Evolutionary conservation across 2,113 vertebrate genomes (phyloP).

Genomic region (Hemicordylus capensis): DNA sequence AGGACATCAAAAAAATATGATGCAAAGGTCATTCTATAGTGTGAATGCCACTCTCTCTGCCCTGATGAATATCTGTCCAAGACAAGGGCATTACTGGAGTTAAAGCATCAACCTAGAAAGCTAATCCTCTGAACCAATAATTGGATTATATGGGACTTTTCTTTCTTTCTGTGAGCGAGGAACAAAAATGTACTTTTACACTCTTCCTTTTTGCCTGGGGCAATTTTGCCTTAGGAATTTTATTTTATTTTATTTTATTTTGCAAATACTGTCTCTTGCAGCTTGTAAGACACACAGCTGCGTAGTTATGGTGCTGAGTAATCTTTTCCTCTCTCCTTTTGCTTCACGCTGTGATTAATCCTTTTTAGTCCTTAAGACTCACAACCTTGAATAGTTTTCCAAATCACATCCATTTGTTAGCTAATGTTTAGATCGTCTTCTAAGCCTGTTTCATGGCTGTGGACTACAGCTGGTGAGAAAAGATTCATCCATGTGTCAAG

Average conservation of each 20-base stretch:
- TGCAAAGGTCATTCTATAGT: not conserved
- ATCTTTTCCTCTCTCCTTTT: not conserved
- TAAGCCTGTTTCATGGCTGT: not conserved
- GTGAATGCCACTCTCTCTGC: not conserved
- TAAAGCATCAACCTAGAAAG: not conserved
- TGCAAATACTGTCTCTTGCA: not conserved
- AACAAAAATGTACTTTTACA: not conserved
- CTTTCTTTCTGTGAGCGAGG: not conserved
- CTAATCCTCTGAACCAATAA: not conserved
- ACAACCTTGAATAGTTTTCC: slow-evolving; percentile 24
- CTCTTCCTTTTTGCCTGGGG: not conserved
- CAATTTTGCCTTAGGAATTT: not conserved
- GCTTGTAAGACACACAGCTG: not conserved
- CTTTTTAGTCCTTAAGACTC: slow-evolving; percentile 28
- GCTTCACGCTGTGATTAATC: slow-evolving; percentile 1
- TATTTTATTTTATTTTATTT: too few relatives aligned
- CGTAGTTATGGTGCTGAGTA: not conserved
- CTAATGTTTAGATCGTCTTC: not conserved
- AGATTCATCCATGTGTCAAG: not conserved
- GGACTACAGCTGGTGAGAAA: not conserved
- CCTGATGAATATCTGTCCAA: not conserved
- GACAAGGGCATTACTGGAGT: not conserved
- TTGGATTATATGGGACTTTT: fast-evolving
- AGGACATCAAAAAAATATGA: not conserved
- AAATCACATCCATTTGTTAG: slow-evolving; percentile 23